Evolutionary conservation across 2,888 invertebrate genomes (phyloP).

Genomic region (Chymomyza fuscimana): DNA sequence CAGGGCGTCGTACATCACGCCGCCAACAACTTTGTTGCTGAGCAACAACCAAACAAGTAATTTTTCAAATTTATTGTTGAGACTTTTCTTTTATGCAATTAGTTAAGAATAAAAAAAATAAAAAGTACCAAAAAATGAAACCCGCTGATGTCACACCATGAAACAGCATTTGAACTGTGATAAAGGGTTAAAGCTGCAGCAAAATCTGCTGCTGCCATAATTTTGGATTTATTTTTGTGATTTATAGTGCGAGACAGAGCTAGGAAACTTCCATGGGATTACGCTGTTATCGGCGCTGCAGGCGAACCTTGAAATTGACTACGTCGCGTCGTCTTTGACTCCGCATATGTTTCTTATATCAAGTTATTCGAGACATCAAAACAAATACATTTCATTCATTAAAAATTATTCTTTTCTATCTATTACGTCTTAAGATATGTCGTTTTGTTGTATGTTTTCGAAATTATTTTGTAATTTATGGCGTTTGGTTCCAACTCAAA

Average conservation of each 20-base stretch:
- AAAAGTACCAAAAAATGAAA: conserved; percentile 38
- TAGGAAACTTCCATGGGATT: conserved; percentile 20
- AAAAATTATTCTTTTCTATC: conserved; percentile 28
- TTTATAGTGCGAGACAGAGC: conserved; percentile 48
- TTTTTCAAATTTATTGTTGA: conserved; percentile 49
- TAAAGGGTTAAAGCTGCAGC: conserved; percentile 70
- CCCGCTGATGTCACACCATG: conserved; percentile 49
- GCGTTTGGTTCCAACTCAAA: conserved; percentile 23
- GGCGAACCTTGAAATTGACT: conserved; percentile 33
- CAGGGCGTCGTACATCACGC: conserved; percentile 63
- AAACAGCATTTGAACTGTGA: conserved; percentile 20
- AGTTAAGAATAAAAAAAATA: conserved; percentile 59
- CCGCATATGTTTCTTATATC: conserved; percentile 21
- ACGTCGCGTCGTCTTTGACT: conserved; percentile 16
- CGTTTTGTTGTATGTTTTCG: conserved; percentile 19
- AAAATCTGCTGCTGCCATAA: conserved; percentile 43
- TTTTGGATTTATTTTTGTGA: conserved; percentile 56
- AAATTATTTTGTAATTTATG: conserved; percentile 61
- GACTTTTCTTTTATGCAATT: conserved; percentile 15
- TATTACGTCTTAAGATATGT: conserved; percentile 37
- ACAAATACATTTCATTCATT: conserved; percentile 59
- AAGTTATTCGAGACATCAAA: conserved; percentile 12
- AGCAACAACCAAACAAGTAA: conserved; percentile 37
- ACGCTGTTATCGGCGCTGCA: conserved; percentile 26
- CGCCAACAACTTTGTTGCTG: conserved; percentile 9